Evolutionary conservation across 1,140 invertebrate genomes (phyloP), one percentile per base, ranked within the genome.

Genomic region (Laupala kohalensis): DNA sequence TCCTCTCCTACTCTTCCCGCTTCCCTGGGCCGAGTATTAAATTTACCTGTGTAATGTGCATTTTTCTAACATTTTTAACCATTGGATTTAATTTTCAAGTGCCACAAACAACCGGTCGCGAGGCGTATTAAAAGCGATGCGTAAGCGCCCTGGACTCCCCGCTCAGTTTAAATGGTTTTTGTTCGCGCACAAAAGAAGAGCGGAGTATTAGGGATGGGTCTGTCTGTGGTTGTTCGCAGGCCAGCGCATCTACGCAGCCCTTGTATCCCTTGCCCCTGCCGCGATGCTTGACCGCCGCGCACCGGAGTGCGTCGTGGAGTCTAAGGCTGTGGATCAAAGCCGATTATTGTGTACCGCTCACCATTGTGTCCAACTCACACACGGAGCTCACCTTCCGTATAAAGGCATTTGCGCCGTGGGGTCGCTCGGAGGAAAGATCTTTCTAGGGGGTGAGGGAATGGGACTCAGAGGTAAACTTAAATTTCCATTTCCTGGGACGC

Each of bases 61-160:
- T 68, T 68, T 68, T 29, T 68, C 27, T 68, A 68, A 26, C 67
- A 68, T 68, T 68, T 68, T 68, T 68, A 68, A 68, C 67, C 67
- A 68, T 68, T 68, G 67, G 67, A 68, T 68, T 68, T 68, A 68
- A 68, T 68, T 68, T 68, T 68, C 67, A 68, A 68, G 67, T 68
- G 67, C 67, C 67, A 68, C 67, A 68, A 68, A 68, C 67, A 68
- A 68, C 67, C 15, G 23, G 28, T 23, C 26, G n/a, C 19, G 23
- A 23, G 9, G 9, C 6, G 67, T 30, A 68, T 68, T 68, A 68
- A 29, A 68, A 53, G 37, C 37, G 37, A n/a, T 4, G 37, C 37
- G 1, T 19, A 19, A 12, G 26, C 67, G 26, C 67, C 26, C 23
- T 25, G 29, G 67, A 68, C 28, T 27, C 37, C 67, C 67, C 29